Evolutionary conservation across 2,113 vertebrate genomes (phyloP).

Genomic region (Melanocharis versteri): DNA sequence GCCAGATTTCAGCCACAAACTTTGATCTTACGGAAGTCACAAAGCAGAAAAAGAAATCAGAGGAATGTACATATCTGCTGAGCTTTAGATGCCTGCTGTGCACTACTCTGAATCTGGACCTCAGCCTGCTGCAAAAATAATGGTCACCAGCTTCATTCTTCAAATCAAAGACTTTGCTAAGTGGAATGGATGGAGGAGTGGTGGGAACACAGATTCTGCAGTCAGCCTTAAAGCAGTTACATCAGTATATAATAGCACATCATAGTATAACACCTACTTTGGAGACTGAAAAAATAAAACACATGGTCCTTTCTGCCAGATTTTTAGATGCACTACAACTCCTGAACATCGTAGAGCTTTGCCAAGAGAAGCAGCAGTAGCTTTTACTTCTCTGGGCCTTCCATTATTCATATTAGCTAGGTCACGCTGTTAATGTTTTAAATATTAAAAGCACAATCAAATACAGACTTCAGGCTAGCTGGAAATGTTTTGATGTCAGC

Average conservation of each 20-base stretch:
- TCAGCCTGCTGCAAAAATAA: background rate
- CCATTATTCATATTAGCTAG: conserved; percentile 41
- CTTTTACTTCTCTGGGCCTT: background rate
- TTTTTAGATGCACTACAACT: conserved; percentile 7
- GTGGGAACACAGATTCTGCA: background rate
- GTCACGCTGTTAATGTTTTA: conserved; percentile 36
- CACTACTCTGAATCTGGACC: background rate
- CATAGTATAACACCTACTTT: background rate
- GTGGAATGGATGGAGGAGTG: background rate
- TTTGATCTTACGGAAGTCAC: background rate
- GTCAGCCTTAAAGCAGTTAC: background rate
- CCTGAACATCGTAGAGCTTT: background rate
- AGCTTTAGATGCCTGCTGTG: background rate
- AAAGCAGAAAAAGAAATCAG: background rate
- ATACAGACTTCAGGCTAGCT: conserved; percentile 27
- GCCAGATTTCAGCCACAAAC: background rate
- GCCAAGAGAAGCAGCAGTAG: background rate
- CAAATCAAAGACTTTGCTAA: background rate
- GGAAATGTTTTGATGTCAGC: conserved; percentile 44
- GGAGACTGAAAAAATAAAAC: background rate
- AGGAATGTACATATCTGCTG: background rate
- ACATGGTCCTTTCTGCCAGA: background rate
- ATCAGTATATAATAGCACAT: background rate
- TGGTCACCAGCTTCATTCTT: background rate
- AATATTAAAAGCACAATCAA: conserved; percentile 36